Base-by-base conservation (phyloP, 2,797 vertebrate species). In the Pseudochirops corinnae region DNA sequence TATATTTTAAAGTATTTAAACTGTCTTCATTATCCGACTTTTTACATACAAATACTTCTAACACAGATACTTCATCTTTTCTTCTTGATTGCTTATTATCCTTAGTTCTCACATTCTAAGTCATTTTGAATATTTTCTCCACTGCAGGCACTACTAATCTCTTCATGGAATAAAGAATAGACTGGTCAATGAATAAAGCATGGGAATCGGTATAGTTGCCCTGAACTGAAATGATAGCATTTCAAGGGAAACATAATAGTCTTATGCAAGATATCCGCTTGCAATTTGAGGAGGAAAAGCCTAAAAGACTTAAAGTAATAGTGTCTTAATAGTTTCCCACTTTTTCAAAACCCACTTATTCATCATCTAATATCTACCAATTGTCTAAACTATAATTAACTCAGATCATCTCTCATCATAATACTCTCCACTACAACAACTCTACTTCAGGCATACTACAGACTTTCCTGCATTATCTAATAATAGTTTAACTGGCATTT, bases 1-100 rank as follows among this genome's bases (percentile, higher is more conserved):
- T 53, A 91, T 46, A 52, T 67, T 33, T 90, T 10, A 60, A 55
- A 95, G 7, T 13, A 74, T 91, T 93, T 53, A 93, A 39, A 13
- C 14, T 55, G 82, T 87, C 95, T 96, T 87, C 74, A 82, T 57
- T 93, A 92, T 74, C 82, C 91, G 96, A 95, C 55, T 91, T 62
- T 94, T 95, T 55, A 93, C 60, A 28, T 50, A 93, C 90, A 93
- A 94, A 95, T 56, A 62, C 26, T 92, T 96, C 56, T 56, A 29
- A 67, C 16, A 91, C 55, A 95, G 56, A 3, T 14, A 60, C 3
- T 92, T 95, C 52, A 56, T 28, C 92, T 93, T 95, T 57, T 94
- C 56, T 39, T 91, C 4, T n/a, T 94, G 6, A 56, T 52, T 93
- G 55, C 2, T 90, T 92, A 50, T 46, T 18, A 46, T 50, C 39